Evolutionary conservation across 2,797 vertebrate species (phyloP), one percentile per base, ranked within the genome.

Genomic region (Streptopelia turtur): DNA sequence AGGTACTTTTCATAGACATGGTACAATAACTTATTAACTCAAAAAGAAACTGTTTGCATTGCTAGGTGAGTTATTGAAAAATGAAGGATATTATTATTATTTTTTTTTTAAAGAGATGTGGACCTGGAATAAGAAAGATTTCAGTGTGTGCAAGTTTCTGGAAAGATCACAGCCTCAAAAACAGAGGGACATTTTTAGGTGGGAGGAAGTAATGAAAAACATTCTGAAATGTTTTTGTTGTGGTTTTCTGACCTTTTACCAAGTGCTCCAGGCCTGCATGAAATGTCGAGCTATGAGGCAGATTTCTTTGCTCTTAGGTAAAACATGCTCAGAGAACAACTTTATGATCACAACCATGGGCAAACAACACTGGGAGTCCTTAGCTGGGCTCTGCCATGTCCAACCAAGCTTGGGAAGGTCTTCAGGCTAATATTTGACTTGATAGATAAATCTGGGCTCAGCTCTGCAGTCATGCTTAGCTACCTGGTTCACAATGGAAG

Each of bases 161-260:
- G 79, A 64, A 90, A 76, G 31, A 76, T 87, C 61, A 61, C 45
- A 83, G 27, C 60, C 66, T 84, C 27, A 23, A 60, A 91, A 94
- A 15, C 17, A 89, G 28, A 81, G 16, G 45, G 82, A 93, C 11
- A 65, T 59, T 94, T 95, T 95, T 94, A 87, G 74, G 71, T 92
- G n/a, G 56, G 81, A 83, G 71, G 81, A 93, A 92, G 41, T 77
- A 93, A 90, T 82, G 88, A 92, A 90, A 89, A 94, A 66, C 77
- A 90, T 66, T 86, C 69, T 87, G 50, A 90, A 87, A 71, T 70
- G 13, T n/a, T 91, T 90, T 57, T 90, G 53, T 94, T 84, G 90
- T 96, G 91, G 75, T 90, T 94, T 90, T 89, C 49, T 96, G 89
- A 90, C 88, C 81, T 96, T 95, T 94, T 75, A 65, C 43, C 17